Conservation (phyloP, 2,113 vertebrate species). For the Corydoras sp. region DNA sequence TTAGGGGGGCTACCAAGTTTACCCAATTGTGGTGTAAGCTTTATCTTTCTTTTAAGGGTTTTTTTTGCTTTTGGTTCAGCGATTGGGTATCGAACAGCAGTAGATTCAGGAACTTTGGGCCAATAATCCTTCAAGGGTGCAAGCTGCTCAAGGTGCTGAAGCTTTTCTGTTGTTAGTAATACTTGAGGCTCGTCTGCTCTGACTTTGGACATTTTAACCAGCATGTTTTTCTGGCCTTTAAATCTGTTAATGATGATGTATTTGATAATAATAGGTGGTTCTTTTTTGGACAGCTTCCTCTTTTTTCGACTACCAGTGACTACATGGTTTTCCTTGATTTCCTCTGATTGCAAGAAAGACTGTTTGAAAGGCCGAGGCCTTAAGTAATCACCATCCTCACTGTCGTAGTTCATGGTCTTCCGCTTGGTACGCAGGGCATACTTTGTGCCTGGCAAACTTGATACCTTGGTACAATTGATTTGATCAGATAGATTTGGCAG, state of each 20-base stretch:
- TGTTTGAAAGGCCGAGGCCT: conserved; percentile 70
- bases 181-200: conserved; percentile 80
- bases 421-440: conserved; percentile 89
- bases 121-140: conserved; percentile 94
- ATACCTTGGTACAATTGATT: conserved; percentile 69
- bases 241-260: conserved; percentile 99
- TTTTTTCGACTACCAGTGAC: conserved; percentile 73
- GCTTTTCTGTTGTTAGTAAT: conserved; percentile 81
- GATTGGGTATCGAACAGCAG: conserved; percentile 83
- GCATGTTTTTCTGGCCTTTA: conserved; percentile 98
- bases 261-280: conserved; percentile 94
- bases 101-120: conserved; percentile 91
- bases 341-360: conserved; percentile 61
- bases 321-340: conserved; percentile 48
- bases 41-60: conserved; percentile 81
- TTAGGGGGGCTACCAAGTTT: conserved; percentile 72
- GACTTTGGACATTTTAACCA: conserved; percentile 91
- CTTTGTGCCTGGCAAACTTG: conserved; percentile 84
- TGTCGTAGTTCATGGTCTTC: conserved; percentile 76
- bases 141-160: conserved; percentile 80
- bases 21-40: conserved; percentile 74
- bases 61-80: conserved; percentile 84
- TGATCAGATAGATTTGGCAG: conserved; percentile 52
- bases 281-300: conserved; percentile 80
- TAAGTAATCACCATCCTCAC: conserved; percentile 77